A percentile compares a stretch with the other conserved stretches of the same genome.
Evolutionary conservation across 2,797 vertebrate genomes (phyloP).

Genomic region (Etheostoma perlongum): DNA sequence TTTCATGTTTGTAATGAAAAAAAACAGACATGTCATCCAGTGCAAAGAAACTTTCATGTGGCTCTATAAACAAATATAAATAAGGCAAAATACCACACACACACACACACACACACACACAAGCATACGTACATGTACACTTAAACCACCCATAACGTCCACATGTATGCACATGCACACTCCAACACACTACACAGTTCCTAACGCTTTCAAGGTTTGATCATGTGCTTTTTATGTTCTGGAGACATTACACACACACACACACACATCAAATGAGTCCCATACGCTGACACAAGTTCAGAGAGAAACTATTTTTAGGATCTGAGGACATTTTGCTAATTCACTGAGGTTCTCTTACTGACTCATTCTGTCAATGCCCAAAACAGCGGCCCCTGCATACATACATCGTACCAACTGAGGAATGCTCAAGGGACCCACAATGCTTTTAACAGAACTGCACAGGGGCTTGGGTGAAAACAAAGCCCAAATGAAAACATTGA

Average conservation of each 20-base stretch:
- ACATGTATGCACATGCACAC: neutral
- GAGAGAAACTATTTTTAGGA: conserved; percentile 74
- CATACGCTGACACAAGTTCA: conserved; percentile 62
- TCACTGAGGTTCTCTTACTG: conserved; percentile 41
- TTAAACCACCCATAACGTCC: neutral
- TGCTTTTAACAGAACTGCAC: conserved; percentile 61
- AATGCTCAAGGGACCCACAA: conserved; percentile 50
- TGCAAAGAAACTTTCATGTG: too few relatives aligned
- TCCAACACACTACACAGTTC: conserved; percentile 2
- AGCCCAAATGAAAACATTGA: conserved; percentile 67
- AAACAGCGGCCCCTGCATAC: conserved; percentile 32
- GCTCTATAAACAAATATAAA: too few relatives aligned
- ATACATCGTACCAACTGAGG: conserved; percentile 41
- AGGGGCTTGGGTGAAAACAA: conserved; percentile 66
- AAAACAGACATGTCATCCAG: too few relatives aligned
- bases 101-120: too few relatives aligned
- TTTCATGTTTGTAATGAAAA: too few relatives aligned
- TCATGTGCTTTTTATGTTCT: conserved; percentile 69
- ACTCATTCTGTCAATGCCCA: conserved; percentile 39
- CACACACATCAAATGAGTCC: conserved; percentile 70
- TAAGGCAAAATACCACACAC: neutral
- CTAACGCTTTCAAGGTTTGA: conserved; percentile 37
- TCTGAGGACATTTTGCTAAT: conserved; percentile 53
- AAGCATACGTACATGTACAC: neutral
- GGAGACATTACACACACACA: conserved; percentile 50